A percentile compares a stretch with the other conserved stretches of the same genome.
Conservation (phyloP, 1,140 invertebrate genomes). For the Conus betulinus region DNA sequence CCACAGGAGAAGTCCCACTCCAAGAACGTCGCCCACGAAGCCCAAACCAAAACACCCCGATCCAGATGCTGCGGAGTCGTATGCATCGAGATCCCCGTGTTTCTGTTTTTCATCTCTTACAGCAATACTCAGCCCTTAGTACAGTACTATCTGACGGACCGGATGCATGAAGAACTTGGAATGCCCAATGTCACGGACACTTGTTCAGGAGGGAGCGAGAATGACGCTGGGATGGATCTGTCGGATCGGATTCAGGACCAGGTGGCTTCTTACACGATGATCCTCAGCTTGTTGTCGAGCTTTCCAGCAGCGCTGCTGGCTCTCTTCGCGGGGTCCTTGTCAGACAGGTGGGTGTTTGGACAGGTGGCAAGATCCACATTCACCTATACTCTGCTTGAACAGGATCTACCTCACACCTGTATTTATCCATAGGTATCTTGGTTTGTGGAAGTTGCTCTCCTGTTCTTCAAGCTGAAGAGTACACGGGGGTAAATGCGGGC, state of each 20-base stretch:
- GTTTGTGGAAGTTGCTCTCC: neutral
- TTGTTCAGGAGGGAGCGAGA: neutral
- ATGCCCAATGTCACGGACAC: neutral
- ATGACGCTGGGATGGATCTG: neutral
- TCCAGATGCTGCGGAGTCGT: neutral
- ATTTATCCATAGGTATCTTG: neutral
- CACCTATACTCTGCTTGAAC: too few species aligned
- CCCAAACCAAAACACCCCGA: neutral
- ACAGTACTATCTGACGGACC: neutral
- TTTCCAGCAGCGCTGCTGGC: neutral
- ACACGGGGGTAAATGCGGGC: neutral
- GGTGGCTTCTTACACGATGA: neutral
- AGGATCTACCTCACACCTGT: too few species aligned
- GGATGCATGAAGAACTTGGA: neutral
- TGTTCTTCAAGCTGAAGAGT: too few species aligned
- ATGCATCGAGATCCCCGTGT: neutral
- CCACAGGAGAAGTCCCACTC: neutral
- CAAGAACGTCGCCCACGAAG: neutral
- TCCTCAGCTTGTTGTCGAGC: neutral
- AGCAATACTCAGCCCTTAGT: neutral
- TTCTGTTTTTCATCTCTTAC: neutral
- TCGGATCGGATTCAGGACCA: neutral
- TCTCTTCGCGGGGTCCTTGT: neutral
- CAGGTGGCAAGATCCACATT: too few species aligned
- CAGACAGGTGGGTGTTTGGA: neutral